These are phyloP conservation scores for Puffinus mauretanicus DNA, from an alignment of 2,113 vertebrate genomes.

Conservation along the genomic window DNA sequence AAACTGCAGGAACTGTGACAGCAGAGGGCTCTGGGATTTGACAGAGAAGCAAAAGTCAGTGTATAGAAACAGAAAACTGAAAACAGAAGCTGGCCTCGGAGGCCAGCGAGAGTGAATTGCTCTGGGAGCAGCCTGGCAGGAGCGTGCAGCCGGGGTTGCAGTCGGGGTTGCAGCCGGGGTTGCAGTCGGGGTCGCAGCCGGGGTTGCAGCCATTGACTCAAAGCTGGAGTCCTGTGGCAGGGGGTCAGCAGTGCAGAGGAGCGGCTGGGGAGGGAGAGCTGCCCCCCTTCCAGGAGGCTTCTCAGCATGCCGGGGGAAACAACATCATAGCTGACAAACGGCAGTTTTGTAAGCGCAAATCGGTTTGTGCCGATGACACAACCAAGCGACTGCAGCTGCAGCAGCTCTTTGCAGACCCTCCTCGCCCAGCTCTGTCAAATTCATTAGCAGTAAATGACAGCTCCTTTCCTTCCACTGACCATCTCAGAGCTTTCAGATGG, in stretches of 20 bases:
- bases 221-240: background rate
- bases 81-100: background rate
- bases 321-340: background rate
- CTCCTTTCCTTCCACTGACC: background rate
- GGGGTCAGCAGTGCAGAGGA: background rate
- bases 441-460: background rate
- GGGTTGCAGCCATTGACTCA: background rate
- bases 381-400: background rate
- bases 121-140: fast-evolving
- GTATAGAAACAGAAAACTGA: background rate
- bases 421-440: background rate
- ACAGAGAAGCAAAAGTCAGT: background rate
- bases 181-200: no score
- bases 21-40: background rate
- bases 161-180: fast-evolving
- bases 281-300: background rate
- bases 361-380: background rate
- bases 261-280: no score
- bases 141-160: fast-evolving
- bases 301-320: background rate
- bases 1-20: background rate
- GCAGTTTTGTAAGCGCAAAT: background rate
- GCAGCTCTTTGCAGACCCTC: background rate
- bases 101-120: fast-evolving
- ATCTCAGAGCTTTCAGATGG: background rate